Base-by-base conservation (phyloP, 1,140 invertebrate genomes). In the Ips typographus region DNA sequence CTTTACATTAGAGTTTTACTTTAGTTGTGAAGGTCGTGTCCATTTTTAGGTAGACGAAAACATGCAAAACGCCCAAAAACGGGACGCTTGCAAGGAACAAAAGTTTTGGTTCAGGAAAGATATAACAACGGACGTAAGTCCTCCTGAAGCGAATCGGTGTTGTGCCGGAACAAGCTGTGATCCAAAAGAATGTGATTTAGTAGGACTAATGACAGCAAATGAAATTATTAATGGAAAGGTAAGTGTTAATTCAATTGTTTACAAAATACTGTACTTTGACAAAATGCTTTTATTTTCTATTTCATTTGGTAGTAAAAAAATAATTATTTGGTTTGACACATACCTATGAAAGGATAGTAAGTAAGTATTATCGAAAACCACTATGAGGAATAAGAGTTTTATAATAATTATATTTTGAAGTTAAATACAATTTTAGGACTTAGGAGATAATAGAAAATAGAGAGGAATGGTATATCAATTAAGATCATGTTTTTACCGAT, bases 171-270 rank as follows among this genome's bases (percentile, higher is more conserved):
- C 62, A 7, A 76, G 74, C 51, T 73, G 73, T 68, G 72, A 75
- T 57, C 38, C 76, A 74, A 72, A 77, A 75, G 72, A 80, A 70
- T 80, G 82, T 55, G 84, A 87, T 74, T 83, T 87, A 60, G 90
- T 86, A 76, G 84, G 85, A 2, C 83, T 89, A 73, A 93, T 99
- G 88, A 93, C 92, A 2, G 88, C 98, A 57, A 88, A 98, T 82
- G 95, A 99, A 84, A 99, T 99, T 74, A 93, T 99, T 62, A 98
- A 99, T 83, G 98, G 97, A 76, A 97, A 95, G 84, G 94, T 95
- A 81, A 74, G 51, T 67, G 37, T 61, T 22, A 22, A 22, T 39
- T 38, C 3, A 40, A 38, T 7, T 36, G 2, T 56, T 7, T 7
- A 56, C 65, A 53, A 37, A 59, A 2, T 56, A 56, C 38, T 6